Conservation (phyloP, 2,797 vertebrate genomes). For the Lophius americanus region DNA sequence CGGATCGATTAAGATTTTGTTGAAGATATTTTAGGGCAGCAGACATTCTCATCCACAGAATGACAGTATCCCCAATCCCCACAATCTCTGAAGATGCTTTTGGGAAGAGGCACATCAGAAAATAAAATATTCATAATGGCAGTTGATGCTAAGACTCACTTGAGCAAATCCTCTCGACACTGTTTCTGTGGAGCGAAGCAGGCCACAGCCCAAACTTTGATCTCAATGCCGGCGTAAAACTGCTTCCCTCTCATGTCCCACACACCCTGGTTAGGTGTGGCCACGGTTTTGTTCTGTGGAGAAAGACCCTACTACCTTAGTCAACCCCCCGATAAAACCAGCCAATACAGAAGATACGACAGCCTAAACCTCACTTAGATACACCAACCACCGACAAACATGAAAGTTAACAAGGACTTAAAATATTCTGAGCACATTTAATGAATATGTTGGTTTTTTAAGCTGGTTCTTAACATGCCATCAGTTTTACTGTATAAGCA, state of each 20-base stretch:
- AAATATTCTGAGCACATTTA: background rate
- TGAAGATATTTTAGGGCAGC: background rate
- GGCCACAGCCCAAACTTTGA: slow-evolving; percentile 99
- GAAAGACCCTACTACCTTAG: slow-evolving; percentile 87
- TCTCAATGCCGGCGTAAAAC: slow-evolving; percentile 99
- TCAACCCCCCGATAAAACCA: slow-evolving; percentile 72
- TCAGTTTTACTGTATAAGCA: background rate
- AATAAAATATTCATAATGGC: background rate
- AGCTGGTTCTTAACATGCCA: background rate
- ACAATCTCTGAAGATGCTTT: too few relatives aligned
- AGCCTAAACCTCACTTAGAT: background rate
- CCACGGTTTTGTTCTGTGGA: slow-evolving; percentile 98
- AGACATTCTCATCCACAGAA: background rate
- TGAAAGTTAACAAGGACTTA: background rate
- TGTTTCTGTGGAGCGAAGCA: slow-evolving; percentile 99
- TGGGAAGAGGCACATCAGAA: background rate
- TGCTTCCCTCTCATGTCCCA: slow-evolving; percentile 99
- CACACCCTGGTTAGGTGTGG: slow-evolving; percentile 98
- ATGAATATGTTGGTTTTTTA: background rate
- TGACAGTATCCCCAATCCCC: background rate
- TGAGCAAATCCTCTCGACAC: slow-evolving; percentile 96
- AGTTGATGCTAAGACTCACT: slow-evolving; percentile 83
- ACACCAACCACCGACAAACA: background rate
- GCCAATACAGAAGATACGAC: slow-evolving; percentile 38
- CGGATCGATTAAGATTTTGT: too few relatives aligned